Evolutionary conservation across 2,888 invertebrate genomes (phyloP), one percentile per base, ranked within the genome.

Genomic region (Idaea aversata): DNA sequence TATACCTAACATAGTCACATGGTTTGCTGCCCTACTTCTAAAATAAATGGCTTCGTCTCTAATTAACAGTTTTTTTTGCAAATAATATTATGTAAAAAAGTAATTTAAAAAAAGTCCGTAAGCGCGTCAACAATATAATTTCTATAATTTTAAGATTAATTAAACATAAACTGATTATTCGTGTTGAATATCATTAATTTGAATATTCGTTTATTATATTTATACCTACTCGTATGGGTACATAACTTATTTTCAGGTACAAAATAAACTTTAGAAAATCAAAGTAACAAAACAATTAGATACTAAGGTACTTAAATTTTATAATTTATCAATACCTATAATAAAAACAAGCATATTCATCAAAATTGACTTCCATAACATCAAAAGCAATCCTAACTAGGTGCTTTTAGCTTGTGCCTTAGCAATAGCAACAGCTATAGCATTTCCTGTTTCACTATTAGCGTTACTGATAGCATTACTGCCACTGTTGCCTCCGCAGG

Each of bases 391-490:
- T 13, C 47, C 13, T 47, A 13, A 47, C 62, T 66, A 65, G 47
- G 66, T 69, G 34, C 34, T 62, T 34, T 61, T 64, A 10, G 70
- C 57, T 34, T 61, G 65, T 7, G 70, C 57, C 59, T 67, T 74
- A 3, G 77, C 69, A 60, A 82, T 72, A 25, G 83, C 81, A 0
- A 84, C 70, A 0, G 84, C 83, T 0, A 84, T 72, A 0, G 85
- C 84, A 15, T 80, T 72, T 0, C 85, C 84, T 0, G 78, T 69
- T 2, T 75, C 77, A 61, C 82, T 83, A 62, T 79, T 65, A 4
- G 85, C 83, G 62, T 84, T 84, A 61, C 85, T 85, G 35, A 80
- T 64, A 0, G 84, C 85, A 34, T 75, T 72, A 61, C 75, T 76
- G 4, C 68, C 68, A 5, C 63, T 67, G 0, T 62, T 47, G 4